These are phyloP conservation scores for Drosophila leontia DNA, from an alignment of 1,140 invertebrate genomes.

Conservation along the genomic window DNA sequence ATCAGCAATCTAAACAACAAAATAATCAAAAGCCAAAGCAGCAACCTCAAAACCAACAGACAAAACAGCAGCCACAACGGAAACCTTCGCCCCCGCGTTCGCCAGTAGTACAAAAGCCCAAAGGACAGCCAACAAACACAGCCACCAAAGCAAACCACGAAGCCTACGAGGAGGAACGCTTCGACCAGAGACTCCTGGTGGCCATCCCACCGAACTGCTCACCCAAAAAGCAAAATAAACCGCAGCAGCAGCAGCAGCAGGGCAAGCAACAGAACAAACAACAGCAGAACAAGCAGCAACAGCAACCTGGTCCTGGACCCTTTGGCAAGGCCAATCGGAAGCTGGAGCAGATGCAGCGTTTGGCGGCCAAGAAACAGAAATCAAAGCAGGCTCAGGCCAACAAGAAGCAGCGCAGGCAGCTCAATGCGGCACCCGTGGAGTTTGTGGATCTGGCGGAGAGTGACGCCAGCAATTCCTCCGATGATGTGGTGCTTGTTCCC, in stretches of 20 bases:
- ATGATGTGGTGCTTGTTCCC: conserved; percentile 72
- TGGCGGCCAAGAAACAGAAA: conserved; percentile 71
- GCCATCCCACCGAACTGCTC: conserved; percentile 61
- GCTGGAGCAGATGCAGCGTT: conserved; percentile 57
- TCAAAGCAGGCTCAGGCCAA: conserved; percentile 59
- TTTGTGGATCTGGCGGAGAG: conserved; percentile 60
- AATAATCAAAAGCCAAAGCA: conserved; percentile 29
- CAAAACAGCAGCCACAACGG: conserved; percentile 28
- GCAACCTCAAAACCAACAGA: conserved; percentile 7
- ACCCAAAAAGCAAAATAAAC: conserved; percentile 29
- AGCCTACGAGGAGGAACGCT: conserved; percentile 53
- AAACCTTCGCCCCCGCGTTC: conserved; percentile 18
- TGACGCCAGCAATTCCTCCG: conserved; percentile 39
- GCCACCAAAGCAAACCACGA: conserved; percentile 35
- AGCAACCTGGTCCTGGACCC: conserved; percentile 36
- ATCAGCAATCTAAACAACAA: conserved; percentile 18
- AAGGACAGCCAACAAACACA: neutral
- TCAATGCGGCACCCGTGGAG: conserved; percentile 22
- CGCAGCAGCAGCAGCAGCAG: conserved; percentile 15
- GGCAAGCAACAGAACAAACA: conserved; percentile 30
- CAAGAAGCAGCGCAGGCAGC: conserved; percentile 44
- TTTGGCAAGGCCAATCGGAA: conserved; percentile 69
- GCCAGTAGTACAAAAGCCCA: conserved; percentile 34
- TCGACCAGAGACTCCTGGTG: conserved; percentile 64
- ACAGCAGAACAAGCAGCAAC: conserved; percentile 36